phyloP scores from a whole-genome alignment of 1,140 invertebrate genomes.

The Ganaspis sp. region DNA sequence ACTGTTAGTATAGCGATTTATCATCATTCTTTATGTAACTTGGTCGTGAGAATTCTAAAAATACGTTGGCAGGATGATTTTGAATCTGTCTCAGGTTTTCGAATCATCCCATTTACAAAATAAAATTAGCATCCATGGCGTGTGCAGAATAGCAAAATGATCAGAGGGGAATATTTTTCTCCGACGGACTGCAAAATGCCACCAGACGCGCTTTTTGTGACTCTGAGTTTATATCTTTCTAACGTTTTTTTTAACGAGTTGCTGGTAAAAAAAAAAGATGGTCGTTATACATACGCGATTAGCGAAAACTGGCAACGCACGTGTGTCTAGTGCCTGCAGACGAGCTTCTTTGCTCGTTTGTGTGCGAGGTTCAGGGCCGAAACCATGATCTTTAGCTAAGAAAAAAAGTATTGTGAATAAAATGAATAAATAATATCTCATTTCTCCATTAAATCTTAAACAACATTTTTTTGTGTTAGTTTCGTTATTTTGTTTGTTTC shows the following conservation, averaged over 20 bases:
- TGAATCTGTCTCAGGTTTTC: neutral
- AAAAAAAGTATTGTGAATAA: conserved; percentile 25
- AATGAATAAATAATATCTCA: conserved; percentile 11
- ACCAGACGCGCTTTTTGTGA: conserved; percentile 4
- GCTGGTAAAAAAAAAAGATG: conserved; percentile 11
- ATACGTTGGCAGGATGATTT: neutral
- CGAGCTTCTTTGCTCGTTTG: neutral
- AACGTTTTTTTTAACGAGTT: conserved; percentile 29
- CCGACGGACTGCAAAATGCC: conserved; percentile 12
- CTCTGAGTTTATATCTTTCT: conserved; percentile 1
- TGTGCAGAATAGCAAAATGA: conserved; percentile 20
- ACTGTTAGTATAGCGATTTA: no score
- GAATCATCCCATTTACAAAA: conserved; percentile 7
- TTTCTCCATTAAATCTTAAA: neutral
- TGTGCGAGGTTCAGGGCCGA: conserved; percentile 21
- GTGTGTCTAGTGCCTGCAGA: conserved; percentile 20
- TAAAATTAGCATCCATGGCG: conserved; percentile 22
- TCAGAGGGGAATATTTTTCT: conserved; percentile 17
- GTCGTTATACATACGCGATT: conserved; percentile 27
- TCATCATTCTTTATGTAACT: neutral
- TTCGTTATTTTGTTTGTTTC: neutral
- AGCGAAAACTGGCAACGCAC: conserved; percentile 26
- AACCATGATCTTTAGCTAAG: neutral
- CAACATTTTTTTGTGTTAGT: neutral
- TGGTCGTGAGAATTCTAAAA: neutral